These are phyloP conservation scores for Cheilosia impressa DNA, from an alignment of 2,888 invertebrate species.

Conservation along the genomic window DNA sequence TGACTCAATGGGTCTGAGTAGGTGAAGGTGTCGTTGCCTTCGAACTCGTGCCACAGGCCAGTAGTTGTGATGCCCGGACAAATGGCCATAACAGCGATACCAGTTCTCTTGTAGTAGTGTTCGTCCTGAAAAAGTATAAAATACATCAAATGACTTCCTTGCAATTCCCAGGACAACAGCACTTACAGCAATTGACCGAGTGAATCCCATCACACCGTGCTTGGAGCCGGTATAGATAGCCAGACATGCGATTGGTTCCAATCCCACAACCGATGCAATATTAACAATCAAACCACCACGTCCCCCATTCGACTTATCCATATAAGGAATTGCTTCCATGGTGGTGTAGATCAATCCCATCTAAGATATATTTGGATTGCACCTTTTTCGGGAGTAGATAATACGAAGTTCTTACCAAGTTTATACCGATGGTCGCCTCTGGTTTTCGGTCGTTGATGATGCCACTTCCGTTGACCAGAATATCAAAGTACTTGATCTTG, in stretches of 20 bases:
- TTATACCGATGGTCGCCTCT: conserved; percentile 76
- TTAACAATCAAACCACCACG: conserved; percentile 83
- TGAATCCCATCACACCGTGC: conserved; percentile 82
- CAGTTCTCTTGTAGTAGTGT: conserved; percentile 69
- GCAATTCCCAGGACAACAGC: background rate
- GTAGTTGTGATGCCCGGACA: conserved; percentile 78
- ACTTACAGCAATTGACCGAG: conserved; percentile 80
- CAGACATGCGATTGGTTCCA: conserved; percentile 78
- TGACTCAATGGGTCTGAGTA: conserved; percentile 78
- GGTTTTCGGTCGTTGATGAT: conserved; percentile 76
- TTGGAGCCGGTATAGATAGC: conserved; percentile 82
- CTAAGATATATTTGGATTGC: conserved; percentile 73
- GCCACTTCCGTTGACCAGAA: conserved; percentile 77
- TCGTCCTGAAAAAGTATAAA: background rate
- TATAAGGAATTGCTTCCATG: conserved; percentile 80
- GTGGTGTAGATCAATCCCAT: conserved; percentile 82
- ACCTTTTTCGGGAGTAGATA: too few species aligned
- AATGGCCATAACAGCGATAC: conserved; percentile 76
- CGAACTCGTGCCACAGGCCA: conserved; percentile 74
- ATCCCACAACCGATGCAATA: conserved; percentile 81
- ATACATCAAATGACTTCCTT: background rate
- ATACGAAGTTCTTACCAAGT: conserved; percentile 83
- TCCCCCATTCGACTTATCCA: conserved; percentile 82
- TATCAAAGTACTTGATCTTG: conserved; percentile 65
- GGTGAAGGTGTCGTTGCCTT: conserved; percentile 77